Conservation (phyloP, 2,888 invertebrate species). For the Euproctis similis region DNA sequence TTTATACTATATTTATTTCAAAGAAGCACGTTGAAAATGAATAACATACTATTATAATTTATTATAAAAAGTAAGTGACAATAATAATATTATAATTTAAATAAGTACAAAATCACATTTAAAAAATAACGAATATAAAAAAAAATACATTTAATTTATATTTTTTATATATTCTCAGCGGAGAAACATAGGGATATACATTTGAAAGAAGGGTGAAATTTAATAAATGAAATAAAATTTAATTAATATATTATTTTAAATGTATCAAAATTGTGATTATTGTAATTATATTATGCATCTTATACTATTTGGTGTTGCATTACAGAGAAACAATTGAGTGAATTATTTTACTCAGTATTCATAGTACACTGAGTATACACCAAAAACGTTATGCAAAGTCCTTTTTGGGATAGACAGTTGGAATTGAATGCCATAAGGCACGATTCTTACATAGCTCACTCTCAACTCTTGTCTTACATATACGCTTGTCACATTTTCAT, state of each 20-base stretch:
- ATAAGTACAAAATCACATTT: conserved; percentile 10
- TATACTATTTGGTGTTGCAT: conserved; percentile 69
- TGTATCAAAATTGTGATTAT: conserved; percentile 28
- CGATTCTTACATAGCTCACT: no score
- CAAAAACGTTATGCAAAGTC: no score
- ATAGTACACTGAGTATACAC: no score
- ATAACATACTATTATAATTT: conserved; percentile 22
- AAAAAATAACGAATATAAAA: no score
- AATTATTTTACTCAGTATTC: conserved; percentile 37
- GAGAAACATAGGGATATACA: no score
- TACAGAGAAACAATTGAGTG: conserved; percentile 56
- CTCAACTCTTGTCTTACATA: no score
- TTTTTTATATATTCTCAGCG: no score
- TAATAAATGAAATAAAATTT: conserved; percentile 3
- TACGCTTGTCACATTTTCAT: no score
- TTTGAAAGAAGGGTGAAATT: no score
- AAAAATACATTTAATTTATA: no score
- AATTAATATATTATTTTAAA: conserved; percentile 9
- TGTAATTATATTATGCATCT: conserved; percentile 36
- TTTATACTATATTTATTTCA: conserved; percentile 22
- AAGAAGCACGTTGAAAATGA: conserved; percentile 32
- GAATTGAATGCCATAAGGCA: no score
- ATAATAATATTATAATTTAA: conserved; percentile 6
- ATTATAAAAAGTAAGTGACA: conserved; percentile 18
- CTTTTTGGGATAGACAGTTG: no score